Conservation (phyloP, 1,140 invertebrate genomes). For the Monomorium pharaonis region DNA sequence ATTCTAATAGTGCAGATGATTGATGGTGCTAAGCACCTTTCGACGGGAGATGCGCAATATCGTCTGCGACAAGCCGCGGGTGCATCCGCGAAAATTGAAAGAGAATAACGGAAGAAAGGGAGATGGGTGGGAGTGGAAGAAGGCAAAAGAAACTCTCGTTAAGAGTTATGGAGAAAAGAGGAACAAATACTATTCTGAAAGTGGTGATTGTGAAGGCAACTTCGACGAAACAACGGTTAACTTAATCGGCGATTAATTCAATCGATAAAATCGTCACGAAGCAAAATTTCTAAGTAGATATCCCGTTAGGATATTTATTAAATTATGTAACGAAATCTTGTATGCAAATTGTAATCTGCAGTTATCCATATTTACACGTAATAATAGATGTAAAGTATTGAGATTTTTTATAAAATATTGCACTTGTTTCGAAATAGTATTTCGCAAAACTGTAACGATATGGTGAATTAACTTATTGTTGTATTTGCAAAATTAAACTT, state of each 20-base stretch:
- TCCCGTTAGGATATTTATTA: too few relatives aligned
- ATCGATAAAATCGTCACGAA: not conserved
- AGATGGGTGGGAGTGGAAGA: not conserved
- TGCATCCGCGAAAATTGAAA: not conserved
- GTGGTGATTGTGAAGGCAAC: not conserved
- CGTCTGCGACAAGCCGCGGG: too few relatives aligned
- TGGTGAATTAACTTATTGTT: too few relatives aligned
- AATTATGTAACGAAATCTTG: too few relatives aligned
- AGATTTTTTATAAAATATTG: too few relatives aligned
- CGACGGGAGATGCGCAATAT: not conserved
- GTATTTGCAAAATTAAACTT: too few relatives aligned
- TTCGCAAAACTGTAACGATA: too few relatives aligned
- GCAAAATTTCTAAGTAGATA: not conserved
- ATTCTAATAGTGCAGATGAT: constrained; percentile 8
- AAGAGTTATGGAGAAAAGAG: not conserved
- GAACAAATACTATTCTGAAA: not conserved
- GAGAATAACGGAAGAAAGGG: not conserved
- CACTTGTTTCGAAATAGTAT: too few relatives aligned
- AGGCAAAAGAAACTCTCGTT: not conserved
- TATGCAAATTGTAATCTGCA: too few relatives aligned
- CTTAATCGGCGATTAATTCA: not conserved
- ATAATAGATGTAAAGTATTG: too few relatives aligned
- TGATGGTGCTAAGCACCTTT: not conserved
- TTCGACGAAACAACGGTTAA: not conserved
- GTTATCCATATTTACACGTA: too few relatives aligned